Evolutionary conservation across 1,140 invertebrate genomes (phyloP).

Genomic region (Drosophila santomea): DNA sequence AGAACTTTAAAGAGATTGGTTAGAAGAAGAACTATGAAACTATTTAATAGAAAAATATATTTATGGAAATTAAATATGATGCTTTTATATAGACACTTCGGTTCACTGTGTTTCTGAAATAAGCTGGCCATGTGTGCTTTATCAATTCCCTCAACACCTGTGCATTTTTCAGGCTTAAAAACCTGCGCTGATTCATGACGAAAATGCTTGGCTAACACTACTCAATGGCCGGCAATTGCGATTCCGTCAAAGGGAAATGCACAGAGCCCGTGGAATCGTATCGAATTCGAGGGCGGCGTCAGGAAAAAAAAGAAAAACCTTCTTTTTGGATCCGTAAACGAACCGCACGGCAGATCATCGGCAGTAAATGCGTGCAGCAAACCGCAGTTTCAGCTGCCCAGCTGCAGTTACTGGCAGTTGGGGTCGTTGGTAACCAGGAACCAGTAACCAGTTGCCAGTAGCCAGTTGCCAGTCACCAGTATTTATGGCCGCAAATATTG

Average conservation of each 20-base stretch:
- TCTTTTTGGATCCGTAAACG: constrained; percentile 22
- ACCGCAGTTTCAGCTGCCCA: constrained; percentile 27
- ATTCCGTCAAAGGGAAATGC: constrained; percentile 28
- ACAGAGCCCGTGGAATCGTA: constrained; percentile 11
- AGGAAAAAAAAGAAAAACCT: not conserved
- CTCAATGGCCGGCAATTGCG: constrained; percentile 2
- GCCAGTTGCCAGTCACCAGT: constrained; percentile 14
- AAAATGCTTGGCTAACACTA: constrained; percentile 23
- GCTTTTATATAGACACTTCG: no score
- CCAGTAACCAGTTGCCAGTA: not conserved
- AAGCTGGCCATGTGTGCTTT: not conserved
- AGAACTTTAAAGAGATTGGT: no score
- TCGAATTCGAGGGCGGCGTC: not conserved
- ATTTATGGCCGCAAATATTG: constrained; percentile 53
- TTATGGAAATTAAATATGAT: no score
- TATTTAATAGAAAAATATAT: no score
- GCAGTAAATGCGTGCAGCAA: constrained; percentile 26
- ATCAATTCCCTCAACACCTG: not conserved
- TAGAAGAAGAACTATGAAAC: no score
- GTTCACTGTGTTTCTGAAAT: not conserved
- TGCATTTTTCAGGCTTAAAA: not conserved
- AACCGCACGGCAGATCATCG: constrained; percentile 28
- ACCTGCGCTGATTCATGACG: not conserved
- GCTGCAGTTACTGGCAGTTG: constrained; percentile 8
- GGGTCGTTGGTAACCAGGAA: not conserved